Conservation (phyloP, 2,888 invertebrate species). For the Eudiplozoon nipponicum region DNA sequence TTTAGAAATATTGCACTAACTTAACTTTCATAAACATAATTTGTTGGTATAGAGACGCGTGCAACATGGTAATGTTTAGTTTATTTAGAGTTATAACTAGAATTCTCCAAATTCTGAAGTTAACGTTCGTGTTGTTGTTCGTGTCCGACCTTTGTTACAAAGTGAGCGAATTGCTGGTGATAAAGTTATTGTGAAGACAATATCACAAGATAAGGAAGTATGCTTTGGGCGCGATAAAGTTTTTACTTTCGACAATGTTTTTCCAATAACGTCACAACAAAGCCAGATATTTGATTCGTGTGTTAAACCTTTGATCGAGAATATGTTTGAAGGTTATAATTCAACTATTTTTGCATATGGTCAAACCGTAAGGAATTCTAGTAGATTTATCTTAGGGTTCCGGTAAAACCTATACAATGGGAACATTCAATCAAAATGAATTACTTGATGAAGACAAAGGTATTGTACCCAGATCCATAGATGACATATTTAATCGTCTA, state of each 20-base stretch:
- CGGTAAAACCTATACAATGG: constrained; percentile 74
- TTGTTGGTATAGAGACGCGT: too few relatives aligned
- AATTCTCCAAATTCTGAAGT: too few relatives aligned
- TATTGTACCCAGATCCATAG: constrained; percentile 52
- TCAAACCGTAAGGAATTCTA: constrained; percentile 35
- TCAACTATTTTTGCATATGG: constrained; percentile 75
- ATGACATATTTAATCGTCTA: constrained; percentile 37
- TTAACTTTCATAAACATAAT: too few relatives aligned
- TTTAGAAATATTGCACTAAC: too few relatives aligned
- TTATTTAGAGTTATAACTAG: too few relatives aligned
- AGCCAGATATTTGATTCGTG: constrained; percentile 23
- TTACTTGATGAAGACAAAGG: constrained; percentile 32
- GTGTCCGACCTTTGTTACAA: too few relatives aligned
- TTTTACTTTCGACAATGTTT: constrained; percentile 31
- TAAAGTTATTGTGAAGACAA: too few relatives aligned
- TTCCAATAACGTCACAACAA: constrained; percentile 17
- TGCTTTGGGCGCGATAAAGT: background rate
- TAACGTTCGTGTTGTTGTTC: too few relatives aligned
- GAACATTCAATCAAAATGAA: constrained; percentile 28
- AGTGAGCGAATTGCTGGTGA: too few relatives aligned
- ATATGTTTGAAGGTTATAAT: constrained; percentile 42
- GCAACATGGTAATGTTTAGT: too few relatives aligned
- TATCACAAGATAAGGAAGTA: too few relatives aligned
- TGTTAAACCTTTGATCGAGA: constrained; percentile 23
- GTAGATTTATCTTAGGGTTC: constrained; percentile 34